Percentiles rank a stretch among this genome's conserved stretches.
phyloP scores from a whole-genome alignment of 2,888 invertebrate species.

The Zele albiditarsus region DNA sequence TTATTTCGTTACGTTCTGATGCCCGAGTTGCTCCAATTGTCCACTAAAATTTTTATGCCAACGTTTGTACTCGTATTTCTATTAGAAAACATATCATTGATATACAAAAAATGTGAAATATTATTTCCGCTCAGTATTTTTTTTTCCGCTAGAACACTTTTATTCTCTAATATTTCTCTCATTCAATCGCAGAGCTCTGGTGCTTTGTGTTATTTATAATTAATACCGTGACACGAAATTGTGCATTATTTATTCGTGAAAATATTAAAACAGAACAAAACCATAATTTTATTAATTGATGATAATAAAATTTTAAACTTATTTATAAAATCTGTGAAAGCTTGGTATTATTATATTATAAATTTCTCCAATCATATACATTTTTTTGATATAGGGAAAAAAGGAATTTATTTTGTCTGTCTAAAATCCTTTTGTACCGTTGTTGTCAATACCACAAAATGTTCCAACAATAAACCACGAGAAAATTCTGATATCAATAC shows the following conservation, averaged over 20 bases:
- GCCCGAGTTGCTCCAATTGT: slow-evolving; percentile 26
- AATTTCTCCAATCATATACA: neutral
- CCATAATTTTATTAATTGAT: no score
- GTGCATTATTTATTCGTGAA: neutral
- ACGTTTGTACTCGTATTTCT: neutral
- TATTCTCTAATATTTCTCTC: neutral
- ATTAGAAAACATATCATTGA: neutral
- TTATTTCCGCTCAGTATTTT: neutral
- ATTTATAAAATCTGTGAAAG: neutral
- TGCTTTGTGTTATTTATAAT: neutral
- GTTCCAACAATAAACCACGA: neutral
- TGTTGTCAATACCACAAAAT: neutral
- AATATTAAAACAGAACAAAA: no score
- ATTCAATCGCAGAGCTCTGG: neutral
- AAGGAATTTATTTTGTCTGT: neutral
- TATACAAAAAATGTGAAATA: neutral
- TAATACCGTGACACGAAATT: neutral
- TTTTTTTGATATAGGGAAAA: neutral
- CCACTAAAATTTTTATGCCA: neutral
- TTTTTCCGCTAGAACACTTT: neutral
- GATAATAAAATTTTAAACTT: neutral
- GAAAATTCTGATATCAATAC: neutral
- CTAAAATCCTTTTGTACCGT: neutral
- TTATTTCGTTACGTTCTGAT: slow-evolving; percentile 28
- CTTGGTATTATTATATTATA: neutral